Conservation (phyloP, 1,140 invertebrate species). For the Pentalonia nigronervosa region DNA sequence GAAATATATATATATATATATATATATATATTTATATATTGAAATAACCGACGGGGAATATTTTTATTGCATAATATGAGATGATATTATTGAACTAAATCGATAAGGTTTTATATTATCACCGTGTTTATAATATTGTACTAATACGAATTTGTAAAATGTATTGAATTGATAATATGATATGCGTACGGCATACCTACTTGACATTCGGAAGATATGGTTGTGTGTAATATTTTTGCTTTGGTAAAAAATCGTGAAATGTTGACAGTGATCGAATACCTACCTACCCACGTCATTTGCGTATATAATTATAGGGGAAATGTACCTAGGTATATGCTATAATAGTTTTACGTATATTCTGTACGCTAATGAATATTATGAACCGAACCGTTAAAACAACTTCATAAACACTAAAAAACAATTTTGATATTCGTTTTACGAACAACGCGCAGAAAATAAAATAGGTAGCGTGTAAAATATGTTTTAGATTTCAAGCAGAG, state of each 20-base stretch:
- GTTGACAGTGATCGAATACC: neutral
- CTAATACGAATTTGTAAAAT: neutral
- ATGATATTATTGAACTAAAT: neutral
- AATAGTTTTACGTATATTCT: neutral
- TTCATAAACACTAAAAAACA: neutral
- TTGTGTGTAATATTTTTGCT: neutral
- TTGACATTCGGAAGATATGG: neutral
- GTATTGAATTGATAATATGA: neutral
- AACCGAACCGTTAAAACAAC: neutral
- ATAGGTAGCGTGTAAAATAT: neutral
- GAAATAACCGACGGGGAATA: too few relatives aligned
- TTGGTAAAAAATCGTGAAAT: neutral
- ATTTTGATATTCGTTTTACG: neutral
- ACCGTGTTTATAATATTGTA: neutral
- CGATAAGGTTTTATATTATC: neutral
- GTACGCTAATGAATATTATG: neutral
- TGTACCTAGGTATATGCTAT: neutral
- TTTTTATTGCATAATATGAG: too few relatives aligned
- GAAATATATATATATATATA: too few relatives aligned
- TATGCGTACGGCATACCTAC: neutral
- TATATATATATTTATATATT: too few relatives aligned
- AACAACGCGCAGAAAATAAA: neutral
- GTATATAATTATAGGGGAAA: neutral
- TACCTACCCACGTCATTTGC: neutral
- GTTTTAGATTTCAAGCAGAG: neutral